Evolutionary conservation across 2,888 invertebrate species (phyloP), one percentile per base, ranked within the genome.

Genomic region (Theristus sp.): DNA sequence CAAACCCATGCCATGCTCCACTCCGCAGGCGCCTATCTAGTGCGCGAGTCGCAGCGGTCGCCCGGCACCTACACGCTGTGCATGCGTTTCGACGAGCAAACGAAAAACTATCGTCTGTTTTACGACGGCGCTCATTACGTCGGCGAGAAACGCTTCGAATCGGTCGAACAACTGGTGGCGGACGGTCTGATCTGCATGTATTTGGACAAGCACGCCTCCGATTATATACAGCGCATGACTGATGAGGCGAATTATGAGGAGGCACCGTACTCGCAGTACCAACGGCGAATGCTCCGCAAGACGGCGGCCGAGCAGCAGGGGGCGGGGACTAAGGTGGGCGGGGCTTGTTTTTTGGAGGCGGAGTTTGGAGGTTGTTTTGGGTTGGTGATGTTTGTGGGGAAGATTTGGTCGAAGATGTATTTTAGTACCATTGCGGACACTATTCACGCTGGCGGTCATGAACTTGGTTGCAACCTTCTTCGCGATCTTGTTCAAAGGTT

Each of bases 111-210:
- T 20, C n/a, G 24, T 1, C 70, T 81, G 25, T 81, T 75, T 69
- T 79, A 77, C 66, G 80, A 80, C 68, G 74, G 73, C 1, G 62
- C 65, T 27, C 86, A 87, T 74, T 87, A 82, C 71, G 83, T 86
- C 56, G 84, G 84, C 64, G 84, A 84, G 79, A 84, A 81, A 65
- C 72, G 84, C 61, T 93, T 89, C 73, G 86, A 89, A 62, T 84
- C 84, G 26, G 82, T 91, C 30, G 81, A 85, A 65, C 86, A 88
- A 64, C 76, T 93, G 63, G 89, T 91, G 1, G 88, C 88, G 0
- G 91, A 93, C 74, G 93, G 93, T 0, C 81, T 93, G 2, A 85
- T 91, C 61, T 85, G 84, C n/a, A 84, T 88, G 74, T 87, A 89
- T 72, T 82, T 93, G 78, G 88, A 90, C 73, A 65, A 69, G 28